Base-by-base conservation (phyloP, 2,797 vertebrate genomes). In the Gymnoscopelus braueri region DNA sequence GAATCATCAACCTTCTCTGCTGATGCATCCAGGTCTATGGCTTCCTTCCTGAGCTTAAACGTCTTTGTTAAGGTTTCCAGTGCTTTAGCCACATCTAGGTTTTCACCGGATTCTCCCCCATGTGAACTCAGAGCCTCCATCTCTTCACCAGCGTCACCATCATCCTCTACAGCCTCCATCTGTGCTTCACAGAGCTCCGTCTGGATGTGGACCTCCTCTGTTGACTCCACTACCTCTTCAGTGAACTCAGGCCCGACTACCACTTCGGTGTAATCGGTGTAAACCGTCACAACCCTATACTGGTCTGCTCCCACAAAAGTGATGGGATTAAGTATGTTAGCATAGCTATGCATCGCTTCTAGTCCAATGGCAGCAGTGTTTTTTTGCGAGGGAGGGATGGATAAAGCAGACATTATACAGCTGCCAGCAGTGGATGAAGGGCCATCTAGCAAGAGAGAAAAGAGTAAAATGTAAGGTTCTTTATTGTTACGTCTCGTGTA, bases 321-420 rank as follows among this genome's bases (percentile, higher is more conserved):
- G 69, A 62, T 69, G n/a, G 83, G 68, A 74, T 85, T 93, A n/a
- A 90, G 63, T 0, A 88, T 52, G 0, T 88, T 88, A 1, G 86
- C 78, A 0, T 85, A 87, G 70, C 71, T 87, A 44, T 87, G 84
- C 63, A 80, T 59, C 0, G 86, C 79, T 1, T 74, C 78, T 24
- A 77, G 69, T 58, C 80, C 85, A 5, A 89, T 63, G 44, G 92
- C 89, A 61, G 91, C 60, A 66, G 88, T 88, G 60, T 87, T n/a
- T 75, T 85, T 93, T 14, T 90, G 87, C 0, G 89, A 90, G 1
- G 90, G 89, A 67, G 93, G 93, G 39, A 93, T 77, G 8, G 92
- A 91, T 7, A 94, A 79, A 6, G 90, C 87, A 5, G 91, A 91
- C 72, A 94, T 78, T 67, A 94, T 94, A 79, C 87, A 87, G 79